Base-by-base conservation (phyloP, 2,888 invertebrate genomes). In the Drosophila cognata region DNA sequence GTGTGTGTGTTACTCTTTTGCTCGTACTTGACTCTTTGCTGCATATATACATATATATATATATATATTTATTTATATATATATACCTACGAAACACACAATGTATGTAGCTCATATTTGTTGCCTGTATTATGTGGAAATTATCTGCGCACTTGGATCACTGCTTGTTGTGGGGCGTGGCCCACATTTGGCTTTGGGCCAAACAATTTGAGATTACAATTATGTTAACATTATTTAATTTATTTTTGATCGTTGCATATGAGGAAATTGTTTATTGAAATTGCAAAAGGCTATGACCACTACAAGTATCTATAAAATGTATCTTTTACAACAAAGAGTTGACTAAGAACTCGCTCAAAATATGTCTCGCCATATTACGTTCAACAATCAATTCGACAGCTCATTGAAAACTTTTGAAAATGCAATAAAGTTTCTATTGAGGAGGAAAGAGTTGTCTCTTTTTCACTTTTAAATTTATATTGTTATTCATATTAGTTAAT, bases 161-260 rank as follows among this genome's bases (percentile, higher is more conserved):
- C 46, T 29, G 53, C 31, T 57, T 48, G 58, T 65, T 50, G 52
- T 8, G 61, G 77, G 77, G 81, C 81, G 77, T 77, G 81, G 81
- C 67, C 25, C 60, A 74, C 67, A 69, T 64, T 71, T 64, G 21
- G 65, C 77, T 77, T 56, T 71, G 81, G 72, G 66, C 71, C 57
- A 67, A 79, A 78, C 77, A 78, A 78, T 77, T 82, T 66, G 25
- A 70, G 87, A 87, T 82, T 63, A 64, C 70, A 74, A 84, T 79
- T 75, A 82, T 70, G 84, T 84, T 87, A 87, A 79, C 67, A 79
- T 65, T 69, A 82, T 84, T 74, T 87, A 41, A 87, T 87, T 87
- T 87, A 84, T 67, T 83, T 83, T 71, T 51, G 50, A 57, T 60
- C 70, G 61, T 18, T 51, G 71, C 80, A 59, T 69, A 84, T 65